Evolutionary conservation across 2,888 invertebrate species (phyloP), one percentile per base, ranked within the genome.

Genomic region (Pristionchus exspectatus): DNA sequence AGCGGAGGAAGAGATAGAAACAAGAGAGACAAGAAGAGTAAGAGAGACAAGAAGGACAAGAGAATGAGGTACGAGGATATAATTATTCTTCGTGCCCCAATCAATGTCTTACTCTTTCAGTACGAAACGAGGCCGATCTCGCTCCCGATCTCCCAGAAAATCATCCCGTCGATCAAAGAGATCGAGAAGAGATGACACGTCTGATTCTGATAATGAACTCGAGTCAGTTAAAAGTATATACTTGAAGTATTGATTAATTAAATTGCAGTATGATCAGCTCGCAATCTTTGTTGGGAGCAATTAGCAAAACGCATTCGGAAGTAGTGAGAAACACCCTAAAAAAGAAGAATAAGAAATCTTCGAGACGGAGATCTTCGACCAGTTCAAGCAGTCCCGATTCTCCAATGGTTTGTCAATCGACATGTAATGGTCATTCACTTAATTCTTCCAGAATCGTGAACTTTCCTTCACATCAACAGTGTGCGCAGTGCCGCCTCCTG

Each of bases 1-100:
- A 83, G 89, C 27, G 66, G 89, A 59, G 83, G 83, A 7, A 38
- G 89, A 27, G 66, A 66, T n/a, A 89, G 89, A 50, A 89, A 56
- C 9, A 54, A 33, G 56, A 59, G 56, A 18, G 33, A 59, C 30
- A 63, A 88, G 38, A 21, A 56, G 87, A 88, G 44, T 33, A 88
- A 74, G 33, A 88, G 63, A 74, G 74, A 88, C 56, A 88, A 88
- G 74, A 88, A 88, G 74, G 87, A 88, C 33, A 88, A 88, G 56
- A 72, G 74, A 44, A 88, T 88, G 87, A 88, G 74, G 87, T 88
- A 88, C 21, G 30, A 27, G 21, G 10, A 9, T 5, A 18, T 85
- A 16, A 33, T 33, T 85, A 18, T 5, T 24, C 10, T 63, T 63
- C 59, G 1, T 56, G 18, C 50, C 9, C 24, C n/a, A 84, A 87